Conservation (phyloP, 2,888 invertebrate genomes). For the Hirtodrosophila histrioides region DNA sequence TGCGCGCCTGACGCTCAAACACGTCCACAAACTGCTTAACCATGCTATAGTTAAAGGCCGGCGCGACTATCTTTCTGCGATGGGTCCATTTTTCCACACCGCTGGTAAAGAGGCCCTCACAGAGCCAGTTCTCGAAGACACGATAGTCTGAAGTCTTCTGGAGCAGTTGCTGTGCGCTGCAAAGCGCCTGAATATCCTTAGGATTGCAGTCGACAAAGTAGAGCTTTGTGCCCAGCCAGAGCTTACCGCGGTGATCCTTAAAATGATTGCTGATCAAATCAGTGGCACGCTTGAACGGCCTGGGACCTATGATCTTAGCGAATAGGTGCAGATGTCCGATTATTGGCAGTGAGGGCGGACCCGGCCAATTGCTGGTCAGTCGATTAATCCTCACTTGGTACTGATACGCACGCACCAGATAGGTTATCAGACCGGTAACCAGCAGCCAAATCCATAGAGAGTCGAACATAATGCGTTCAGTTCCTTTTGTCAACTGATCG, state of each 20-base stretch:
- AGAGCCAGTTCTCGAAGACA: constrained; percentile 58
- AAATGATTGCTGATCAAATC: constrained; percentile 43
- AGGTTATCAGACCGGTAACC: constrained; percentile 13
- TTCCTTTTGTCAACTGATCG: constrained; percentile 41
- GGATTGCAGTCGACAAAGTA: constrained; percentile 67
- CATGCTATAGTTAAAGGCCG: constrained; percentile 62
- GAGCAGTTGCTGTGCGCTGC: constrained; percentile 62
- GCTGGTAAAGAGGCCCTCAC: constrained; percentile 59
- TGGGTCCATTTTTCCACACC: constrained; percentile 56
- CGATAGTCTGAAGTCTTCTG: constrained; percentile 59
- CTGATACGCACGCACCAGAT: constrained; percentile 30
- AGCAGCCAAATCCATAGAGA: constrained; percentile 44
- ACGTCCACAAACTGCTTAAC: constrained; percentile 52
- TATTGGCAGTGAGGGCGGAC: constrained; percentile 53
- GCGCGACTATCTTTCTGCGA: constrained; percentile 60
- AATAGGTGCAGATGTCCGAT: constrained; percentile 65
- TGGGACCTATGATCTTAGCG: constrained; percentile 36
- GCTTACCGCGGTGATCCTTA: constrained; percentile 60
- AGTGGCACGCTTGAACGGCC: constrained; percentile 38
- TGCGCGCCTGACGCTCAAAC: constrained; percentile 54
- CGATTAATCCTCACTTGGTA: constrained; percentile 52
- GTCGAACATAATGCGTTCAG: constrained; percentile 41
- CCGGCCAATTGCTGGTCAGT: constrained; percentile 62
- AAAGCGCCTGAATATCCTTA: constrained; percentile 60
- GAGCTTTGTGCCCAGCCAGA: constrained; percentile 63